phyloP scores from a whole-genome alignment of 2,888 invertebrate species.

The Pantelozetes paolii region DNA sequence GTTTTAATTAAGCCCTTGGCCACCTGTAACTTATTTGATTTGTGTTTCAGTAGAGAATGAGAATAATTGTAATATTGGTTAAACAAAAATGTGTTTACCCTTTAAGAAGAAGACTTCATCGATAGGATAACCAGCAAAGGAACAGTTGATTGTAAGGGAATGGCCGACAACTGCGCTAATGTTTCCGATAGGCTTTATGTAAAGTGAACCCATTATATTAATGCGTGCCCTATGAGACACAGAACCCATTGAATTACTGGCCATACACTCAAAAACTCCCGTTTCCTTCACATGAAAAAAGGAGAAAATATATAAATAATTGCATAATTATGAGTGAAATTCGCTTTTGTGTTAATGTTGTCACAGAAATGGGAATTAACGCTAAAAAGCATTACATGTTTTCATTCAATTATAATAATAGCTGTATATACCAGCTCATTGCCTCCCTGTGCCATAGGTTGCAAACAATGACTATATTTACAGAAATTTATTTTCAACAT shows the following conservation, averaged over 20 bases:
- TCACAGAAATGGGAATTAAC: neutral
- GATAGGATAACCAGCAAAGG: conserved; percentile 43
- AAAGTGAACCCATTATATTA: conserved; percentile 43
- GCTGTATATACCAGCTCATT: no score
- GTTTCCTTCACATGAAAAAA: conserved; percentile 31
- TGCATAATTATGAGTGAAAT: neutral
- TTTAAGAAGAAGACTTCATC: conserved; percentile 43
- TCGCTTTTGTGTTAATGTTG: neutral
- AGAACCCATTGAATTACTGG: conserved; percentile 27
- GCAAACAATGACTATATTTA: no score
- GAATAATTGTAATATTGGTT: no score
- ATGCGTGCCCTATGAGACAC: conserved; percentile 42
- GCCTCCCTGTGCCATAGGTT: no score
- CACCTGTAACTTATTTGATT: no score
- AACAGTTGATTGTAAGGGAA: conserved; percentile 39
- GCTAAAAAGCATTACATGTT: neutral
- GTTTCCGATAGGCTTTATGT: conserved; percentile 42
- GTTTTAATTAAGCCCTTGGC: no score
- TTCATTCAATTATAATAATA: no score
- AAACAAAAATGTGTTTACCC: conserved; percentile 7
- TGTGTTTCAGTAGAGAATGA: no score
- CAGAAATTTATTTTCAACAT: no score
- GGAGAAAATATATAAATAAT: neutral
- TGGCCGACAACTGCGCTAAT: conserved; percentile 41
- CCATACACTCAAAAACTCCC: conserved; percentile 38